Evolutionary conservation across 2,113 vertebrate species (phyloP).

Genomic region (Columba livia): DNA sequence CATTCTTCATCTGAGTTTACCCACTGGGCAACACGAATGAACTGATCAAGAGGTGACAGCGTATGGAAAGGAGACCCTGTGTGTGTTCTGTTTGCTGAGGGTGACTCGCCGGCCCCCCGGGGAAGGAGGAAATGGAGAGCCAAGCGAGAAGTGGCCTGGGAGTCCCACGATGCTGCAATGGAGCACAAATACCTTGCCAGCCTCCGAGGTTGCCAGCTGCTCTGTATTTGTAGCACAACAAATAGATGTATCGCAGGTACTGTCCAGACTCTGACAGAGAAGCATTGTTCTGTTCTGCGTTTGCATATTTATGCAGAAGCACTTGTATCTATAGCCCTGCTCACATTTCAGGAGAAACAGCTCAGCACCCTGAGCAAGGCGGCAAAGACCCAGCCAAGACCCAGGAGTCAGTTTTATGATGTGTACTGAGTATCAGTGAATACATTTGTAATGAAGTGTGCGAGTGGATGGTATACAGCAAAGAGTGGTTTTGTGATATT

Average conservation of each 20-base stretch:
- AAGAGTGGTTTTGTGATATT: background rate
- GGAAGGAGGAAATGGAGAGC: too few species aligned
- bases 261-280: background rate
- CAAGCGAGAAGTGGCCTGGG: too few species aligned
- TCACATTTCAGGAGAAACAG: background rate
- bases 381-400: rapidly evolving
- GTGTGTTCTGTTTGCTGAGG: too few species aligned
- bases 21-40: background rate
- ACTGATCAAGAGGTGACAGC: background rate
- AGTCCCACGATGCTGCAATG: rapidly evolving
- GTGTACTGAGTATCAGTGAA: background rate
- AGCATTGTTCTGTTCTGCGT: background rate
- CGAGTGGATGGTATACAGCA: background rate
- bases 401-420: background rate
- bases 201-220: background rate
- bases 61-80: rapidly evolving
- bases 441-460: background rate
- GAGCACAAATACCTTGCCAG: background rate
- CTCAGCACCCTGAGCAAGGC: rapidly evolving
- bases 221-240: background rate
- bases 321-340: background rate
- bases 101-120: too few species aligned
- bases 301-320: background rate
- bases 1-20: background rate
- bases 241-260: background rate